These are phyloP conservation scores for Volucella bombylans DNA, from an alignment of 2,888 invertebrate genomes.

Conservation along the genomic window DNA sequence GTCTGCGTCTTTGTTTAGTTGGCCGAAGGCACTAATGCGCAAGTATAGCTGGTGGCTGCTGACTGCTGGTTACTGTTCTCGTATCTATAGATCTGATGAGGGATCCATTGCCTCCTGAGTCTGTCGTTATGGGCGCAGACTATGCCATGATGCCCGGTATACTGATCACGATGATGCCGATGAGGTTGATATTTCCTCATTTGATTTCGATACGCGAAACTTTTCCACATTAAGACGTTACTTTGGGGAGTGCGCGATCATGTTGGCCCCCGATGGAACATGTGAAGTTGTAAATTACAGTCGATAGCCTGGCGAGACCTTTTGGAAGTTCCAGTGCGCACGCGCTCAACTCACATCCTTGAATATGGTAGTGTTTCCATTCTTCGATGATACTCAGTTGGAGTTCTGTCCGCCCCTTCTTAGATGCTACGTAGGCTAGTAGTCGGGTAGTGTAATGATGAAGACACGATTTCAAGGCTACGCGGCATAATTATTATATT, in stretches of 20 bases:
- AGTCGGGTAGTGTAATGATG: conserved; percentile 61
- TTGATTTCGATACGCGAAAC: conserved; percentile 74
- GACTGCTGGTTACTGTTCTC: conserved; percentile 15
- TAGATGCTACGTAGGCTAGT: conserved; percentile 60
- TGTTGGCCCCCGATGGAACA: conserved; percentile 54
- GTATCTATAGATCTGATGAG: conserved; percentile 46
- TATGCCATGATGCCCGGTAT: conserved; percentile 12
- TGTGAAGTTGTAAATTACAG: conserved; percentile 73
- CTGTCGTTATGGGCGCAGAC: conserved; percentile 27
- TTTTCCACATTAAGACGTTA: conserved; percentile 71
- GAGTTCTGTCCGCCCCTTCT: conserved; percentile 69
- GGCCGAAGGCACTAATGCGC: conserved; percentile 53
- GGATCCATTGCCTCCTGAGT: conserved; percentile 50
- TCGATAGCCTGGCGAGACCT: conserved; percentile 71
- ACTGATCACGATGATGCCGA: conserved; percentile 42
- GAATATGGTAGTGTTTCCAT: conserved; percentile 42
- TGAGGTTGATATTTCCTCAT: conserved; percentile 73
- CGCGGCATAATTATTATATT: conserved; percentile 73
- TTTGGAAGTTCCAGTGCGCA: conserved; percentile 54
- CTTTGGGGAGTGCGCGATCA: conserved; percentile 54
- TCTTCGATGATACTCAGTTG: conserved; percentile 59
- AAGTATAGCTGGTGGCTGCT: conserved; percentile 21
- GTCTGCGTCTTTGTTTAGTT: conserved; percentile 41
- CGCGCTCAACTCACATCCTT: conserved; percentile 53
- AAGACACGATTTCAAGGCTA: conserved; percentile 72